A percentile compares a stretch with the other conserved stretches of the same genome.
phyloP scores from a whole-genome alignment of 2,888 invertebrate species.

The Reticulitermes lucifugus region DNA sequence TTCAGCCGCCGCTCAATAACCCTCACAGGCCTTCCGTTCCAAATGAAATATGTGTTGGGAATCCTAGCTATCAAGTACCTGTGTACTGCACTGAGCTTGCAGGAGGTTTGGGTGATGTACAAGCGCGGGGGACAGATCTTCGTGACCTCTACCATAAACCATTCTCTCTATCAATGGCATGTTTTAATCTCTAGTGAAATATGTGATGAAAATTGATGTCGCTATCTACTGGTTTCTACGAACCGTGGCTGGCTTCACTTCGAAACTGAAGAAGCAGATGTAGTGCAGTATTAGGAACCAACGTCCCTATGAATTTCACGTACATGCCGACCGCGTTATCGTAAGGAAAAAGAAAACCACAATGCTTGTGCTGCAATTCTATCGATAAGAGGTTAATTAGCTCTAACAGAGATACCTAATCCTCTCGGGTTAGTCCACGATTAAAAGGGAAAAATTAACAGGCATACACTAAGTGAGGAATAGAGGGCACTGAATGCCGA shows the following conservation, averaged over 20 bases:
- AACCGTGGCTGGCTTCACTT: neutral
- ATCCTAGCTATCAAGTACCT: slow-evolving; percentile 1
- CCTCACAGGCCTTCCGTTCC: neutral
- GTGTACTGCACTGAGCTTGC: neutral
- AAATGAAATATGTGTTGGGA: slow-evolving; percentile 25
- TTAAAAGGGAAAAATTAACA: too few relatives aligned
- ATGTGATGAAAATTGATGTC: slow-evolving; percentile 40
- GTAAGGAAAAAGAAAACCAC: too few relatives aligned
- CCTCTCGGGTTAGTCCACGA: too few relatives aligned
- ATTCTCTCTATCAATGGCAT: slow-evolving; percentile 37
- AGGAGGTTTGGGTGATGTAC: slow-evolving; percentile 21
- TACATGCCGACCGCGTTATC: neutral
- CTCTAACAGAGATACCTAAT: too few relatives aligned
- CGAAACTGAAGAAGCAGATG: neutral
- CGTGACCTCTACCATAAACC: slow-evolving; percentile 31
- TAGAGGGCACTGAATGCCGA: too few relatives aligned
- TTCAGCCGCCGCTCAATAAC: too few relatives aligned
- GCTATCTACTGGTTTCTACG: neutral
- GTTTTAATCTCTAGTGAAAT: slow-evolving; percentile 39
- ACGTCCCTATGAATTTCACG: neutral
- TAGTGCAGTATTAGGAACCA: too few relatives aligned
- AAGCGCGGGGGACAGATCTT: neutral
- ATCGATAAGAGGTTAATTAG: too few relatives aligned
- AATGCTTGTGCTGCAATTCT: too few relatives aligned
- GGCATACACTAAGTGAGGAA: too few relatives aligned